A percentile compares a stretch with the other conserved stretches of the same genome.
These are phyloP conservation scores for Danaus plexippus DNA, from an alignment of 1,140 invertebrate genomes.

Conservation along the genomic window DNA sequence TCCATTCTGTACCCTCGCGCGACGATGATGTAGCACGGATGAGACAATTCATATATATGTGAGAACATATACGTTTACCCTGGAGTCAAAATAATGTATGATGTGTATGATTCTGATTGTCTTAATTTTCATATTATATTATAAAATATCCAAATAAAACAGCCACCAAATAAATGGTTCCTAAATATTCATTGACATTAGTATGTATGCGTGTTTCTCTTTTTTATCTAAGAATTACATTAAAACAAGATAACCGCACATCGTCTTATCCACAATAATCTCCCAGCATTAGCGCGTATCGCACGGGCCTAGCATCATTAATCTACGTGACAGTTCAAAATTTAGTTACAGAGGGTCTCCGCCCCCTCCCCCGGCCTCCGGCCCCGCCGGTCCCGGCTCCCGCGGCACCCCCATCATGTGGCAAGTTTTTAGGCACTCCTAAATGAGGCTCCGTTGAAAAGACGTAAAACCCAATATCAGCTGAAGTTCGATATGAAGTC, in stretches of 20 bases:
- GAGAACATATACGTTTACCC: neutral
- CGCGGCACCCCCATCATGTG: conserved; percentile 28
- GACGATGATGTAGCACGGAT: conserved; percentile 1
- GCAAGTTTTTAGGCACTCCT: conserved; percentile 38
- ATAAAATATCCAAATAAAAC: neutral
- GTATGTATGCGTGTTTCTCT: neutral
- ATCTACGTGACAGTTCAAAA: conserved; percentile 72
- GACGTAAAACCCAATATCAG: conserved; percentile 6
- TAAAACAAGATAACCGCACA: conserved; percentile 7
- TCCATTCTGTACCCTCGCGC: conserved; percentile 61
- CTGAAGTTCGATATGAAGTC: no score
- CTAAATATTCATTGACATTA: no score
- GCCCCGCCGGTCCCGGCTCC: conserved; percentile 33
- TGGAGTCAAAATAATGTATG: conserved; percentile 1
- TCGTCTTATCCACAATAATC: conserved; percentile 54
- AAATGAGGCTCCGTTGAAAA: conserved; percentile 26
- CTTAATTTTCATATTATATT: neutral
- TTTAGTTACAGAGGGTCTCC: conserved; percentile 68
- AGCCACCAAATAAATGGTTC: no score
- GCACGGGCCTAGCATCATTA: conserved; percentile 67
- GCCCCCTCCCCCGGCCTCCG: conserved; percentile 18
- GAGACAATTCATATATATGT: neutral
- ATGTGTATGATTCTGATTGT: no score
- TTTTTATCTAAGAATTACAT: conserved; percentile 8
- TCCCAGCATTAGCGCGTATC: conserved; percentile 64